Base-by-base conservation (phyloP, 2,888 invertebrate genomes). In the Incurvaria masculella region DNA sequence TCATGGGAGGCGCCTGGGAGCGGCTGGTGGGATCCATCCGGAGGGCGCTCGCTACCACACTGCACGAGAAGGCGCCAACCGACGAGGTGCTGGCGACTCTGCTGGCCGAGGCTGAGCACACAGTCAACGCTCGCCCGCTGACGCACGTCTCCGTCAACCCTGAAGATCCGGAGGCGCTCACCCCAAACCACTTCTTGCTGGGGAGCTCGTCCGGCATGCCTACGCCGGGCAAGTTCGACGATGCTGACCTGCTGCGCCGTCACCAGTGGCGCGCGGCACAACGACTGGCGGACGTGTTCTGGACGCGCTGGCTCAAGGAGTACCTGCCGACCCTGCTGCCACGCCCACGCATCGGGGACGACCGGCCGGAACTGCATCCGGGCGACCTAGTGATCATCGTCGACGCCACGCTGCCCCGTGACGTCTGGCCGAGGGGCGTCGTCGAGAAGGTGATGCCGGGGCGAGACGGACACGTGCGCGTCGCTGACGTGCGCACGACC, bases 111-210 rank as follows among this genome's bases (percentile, higher is more conserved):
- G 23, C 26, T 4, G 44, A 44, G 18, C 16, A 44, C 11, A n/a
- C 17, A 2, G 23, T 43, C 3, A 43, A 43, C 23, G n/a, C 21
- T n/a, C 8, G 44, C 10, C 44, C 44, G 4, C 16, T 45, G 3
- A 45, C 33, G n/a, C n/a, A n/a, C n/a, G n/a, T n/a, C n/a, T n/a
- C n/a, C n/a, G n/a, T n/a, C 2, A 27, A 44, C 17, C 45, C 45
- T 14, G 20, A 19, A 1, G 55, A 58, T 8, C 48, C 55, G 14
- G 59, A 59, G 42, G 51, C 55, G 1, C 46, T 59, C n/a, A 60
- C 60, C 0, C 58, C 58, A 1, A 60, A 61, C 26, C 58, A 59
- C 48, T 56, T 59, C 19, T 41, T 60, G 39, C 42, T 56, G 21
- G 53, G 52, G 2, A 43, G 46, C 23, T 53, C 52, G 10, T 47